Conservation (phyloP, 2,888 invertebrate genomes). For the Orthonevra nobilis region DNA sequence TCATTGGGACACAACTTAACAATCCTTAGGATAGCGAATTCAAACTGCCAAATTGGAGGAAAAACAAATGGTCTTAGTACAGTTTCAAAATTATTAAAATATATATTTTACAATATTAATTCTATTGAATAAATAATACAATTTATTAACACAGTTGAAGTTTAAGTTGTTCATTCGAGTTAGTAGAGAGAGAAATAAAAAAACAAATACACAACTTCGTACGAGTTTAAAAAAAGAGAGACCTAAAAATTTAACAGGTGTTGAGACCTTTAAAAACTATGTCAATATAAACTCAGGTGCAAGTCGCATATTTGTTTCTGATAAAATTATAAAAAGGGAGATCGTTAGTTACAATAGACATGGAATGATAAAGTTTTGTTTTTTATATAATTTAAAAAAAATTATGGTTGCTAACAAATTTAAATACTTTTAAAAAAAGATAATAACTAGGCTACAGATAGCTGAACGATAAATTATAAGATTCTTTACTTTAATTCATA, state of each 20-base stretch:
- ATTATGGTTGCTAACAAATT: too few relatives aligned
- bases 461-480: constrained; percentile 24
- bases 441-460: too few relatives aligned
- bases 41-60: too few relatives aligned
- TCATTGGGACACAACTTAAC: too few relatives aligned
- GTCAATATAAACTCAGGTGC: too few relatives aligned
- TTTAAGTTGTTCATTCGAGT: constrained; percentile 58
- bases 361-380: constrained; percentile 57
- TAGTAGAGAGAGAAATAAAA: constrained; percentile 33
- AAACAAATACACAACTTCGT: constrained; percentile 12
- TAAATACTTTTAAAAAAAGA: too few relatives aligned
- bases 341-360: constrained; percentile 40
- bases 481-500: constrained; percentile 30
- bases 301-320: constrained; percentile 34
- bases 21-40: too few relatives aligned
- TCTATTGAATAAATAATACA: constrained; percentile 61
- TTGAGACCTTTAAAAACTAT: too few relatives aligned
- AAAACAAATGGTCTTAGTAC: not conserved
- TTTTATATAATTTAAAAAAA: too few relatives aligned
- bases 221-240: too few relatives aligned
- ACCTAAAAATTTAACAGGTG: too few relatives aligned
- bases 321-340: constrained; percentile 26
- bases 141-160: constrained; percentile 60
- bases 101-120: constrained; percentile 46
- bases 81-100: constrained; percentile 28